Base-by-base conservation (phyloP, 2,113 vertebrate genomes). In the Propithecus coquereli region DNA sequence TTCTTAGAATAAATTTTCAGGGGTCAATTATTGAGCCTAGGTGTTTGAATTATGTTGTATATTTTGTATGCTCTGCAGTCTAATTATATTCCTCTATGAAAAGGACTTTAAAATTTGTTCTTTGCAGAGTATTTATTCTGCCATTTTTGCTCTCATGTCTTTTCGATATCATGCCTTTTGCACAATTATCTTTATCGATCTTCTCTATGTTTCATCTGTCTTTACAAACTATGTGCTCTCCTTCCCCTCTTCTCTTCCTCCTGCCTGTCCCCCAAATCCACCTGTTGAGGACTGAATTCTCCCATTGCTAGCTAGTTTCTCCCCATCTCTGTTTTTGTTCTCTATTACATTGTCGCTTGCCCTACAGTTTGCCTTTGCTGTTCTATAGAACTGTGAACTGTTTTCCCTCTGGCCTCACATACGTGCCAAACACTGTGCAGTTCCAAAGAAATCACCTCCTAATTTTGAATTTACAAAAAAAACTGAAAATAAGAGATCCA, bases 351-450 rank as follows among this genome's bases (percentile, higher is more conserved):
- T 3, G 23, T 27, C 16, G 11, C 32, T 70, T 34, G 83, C 45
- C 47, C n/a, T 14, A 6, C 5, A 1, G 10, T 11, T 68, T 12
- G 1, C 14, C n/a, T 54, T 14, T 0, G 1, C 52, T n/a, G 1
- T 20, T 22, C 76, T 63, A 3, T 23, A 23, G 8, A 34, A 54
- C 8, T 63, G 17, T 5, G 27, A 45, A 20, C 27, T 27, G 2
- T 47, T 45, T 30, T 45, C 5, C 45, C 34, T 50, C 57, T n/a
- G 27, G 40, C 4, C 8, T 25, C 50, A 14, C 0, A 0, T 20
- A 14, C 32, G 2, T 27, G 23, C 66, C 77, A 73, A 32, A 66
- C 3, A 23, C 17, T 7, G 1, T 54, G 17, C 27, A 27, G 16
- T 63, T 84, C 45, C 83, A 81, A 77, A 91, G 73, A 85, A 63